phyloP scores from a whole-genome alignment of 1,140 invertebrate species.

The Rhysida immarginata region DNA sequence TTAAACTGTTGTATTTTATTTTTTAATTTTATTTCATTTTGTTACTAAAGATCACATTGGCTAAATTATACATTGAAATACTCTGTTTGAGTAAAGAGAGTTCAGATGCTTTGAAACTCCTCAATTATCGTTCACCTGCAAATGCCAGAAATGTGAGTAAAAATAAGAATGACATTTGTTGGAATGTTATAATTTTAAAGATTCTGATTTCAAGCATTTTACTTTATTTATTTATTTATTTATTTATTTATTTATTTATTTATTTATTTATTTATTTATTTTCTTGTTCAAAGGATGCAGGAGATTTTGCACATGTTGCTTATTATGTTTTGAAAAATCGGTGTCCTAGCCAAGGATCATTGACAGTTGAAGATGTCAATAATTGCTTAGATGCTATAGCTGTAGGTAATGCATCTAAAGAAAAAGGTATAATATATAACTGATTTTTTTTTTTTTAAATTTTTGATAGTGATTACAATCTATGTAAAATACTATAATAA shows the following conservation, averaged over 20 bases:
- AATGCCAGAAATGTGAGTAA: too few relatives aligned
- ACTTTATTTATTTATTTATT: too few relatives aligned
- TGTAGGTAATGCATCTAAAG: constrained; percentile 35
- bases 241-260: too few relatives aligned
- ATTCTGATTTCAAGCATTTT: too few relatives aligned
- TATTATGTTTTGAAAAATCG: constrained; percentile 49
- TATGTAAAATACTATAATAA: background rate
- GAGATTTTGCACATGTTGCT: constrained; percentile 58
- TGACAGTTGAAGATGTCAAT: constrained; percentile 50
- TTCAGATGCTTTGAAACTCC: constrained; percentile 44
- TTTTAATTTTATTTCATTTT: background rate
- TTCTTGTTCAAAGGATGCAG: constrained; percentile 26
- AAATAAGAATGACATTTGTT: too few relatives aligned
- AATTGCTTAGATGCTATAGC: constrained; percentile 50
- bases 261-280: too few relatives aligned
- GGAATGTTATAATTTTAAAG: too few relatives aligned
- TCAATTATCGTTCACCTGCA: constrained; percentile 37
- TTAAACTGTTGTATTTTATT: background rate
- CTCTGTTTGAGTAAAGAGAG: constrained; percentile 47
- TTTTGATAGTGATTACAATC: background rate
- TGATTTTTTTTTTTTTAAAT: background rate
- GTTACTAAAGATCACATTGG: constrained; percentile 37
- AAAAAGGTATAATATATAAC: constrained; percentile 27
- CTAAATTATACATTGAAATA: constrained; percentile 47
- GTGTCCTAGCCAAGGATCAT: constrained; percentile 33